Conservation (phyloP, 1,140 invertebrate genomes). For the Zaprionus tsacasi region DNA sequence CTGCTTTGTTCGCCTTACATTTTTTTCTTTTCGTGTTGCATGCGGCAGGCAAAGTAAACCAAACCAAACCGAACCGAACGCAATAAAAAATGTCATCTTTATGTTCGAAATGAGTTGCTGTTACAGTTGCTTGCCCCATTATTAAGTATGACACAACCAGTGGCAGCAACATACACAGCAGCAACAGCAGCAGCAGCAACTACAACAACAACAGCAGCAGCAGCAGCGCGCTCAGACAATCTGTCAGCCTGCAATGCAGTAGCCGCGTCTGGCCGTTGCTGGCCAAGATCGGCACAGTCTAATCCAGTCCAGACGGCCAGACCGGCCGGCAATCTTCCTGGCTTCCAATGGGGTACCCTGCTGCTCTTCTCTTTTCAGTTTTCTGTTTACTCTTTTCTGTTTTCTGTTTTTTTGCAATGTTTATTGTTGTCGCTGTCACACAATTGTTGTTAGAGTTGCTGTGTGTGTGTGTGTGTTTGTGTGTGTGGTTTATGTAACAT, state of each 20-base stretch:
- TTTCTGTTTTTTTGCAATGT: slow-evolving; percentile 65
- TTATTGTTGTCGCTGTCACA: slow-evolving; percentile 71
- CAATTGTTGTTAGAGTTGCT: slow-evolving; percentile 35
- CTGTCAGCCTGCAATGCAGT: slow-evolving; percentile 30
- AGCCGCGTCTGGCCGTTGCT: slow-evolving; percentile 9
- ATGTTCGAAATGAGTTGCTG: slow-evolving; percentile 41
- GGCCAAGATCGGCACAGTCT: slow-evolving; percentile 19
- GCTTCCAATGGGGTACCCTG: background rate
- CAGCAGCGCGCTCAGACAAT: slow-evolving; percentile 11
- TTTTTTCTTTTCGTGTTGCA: background rate
- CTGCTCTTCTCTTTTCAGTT: slow-evolving; percentile 27
- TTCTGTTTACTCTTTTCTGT: slow-evolving; percentile 44
- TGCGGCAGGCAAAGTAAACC: slow-evolving; percentile 26
- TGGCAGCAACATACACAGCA: background rate
- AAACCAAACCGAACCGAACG: slow-evolving; percentile 26
- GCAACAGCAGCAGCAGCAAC: slow-evolving; percentile 2
- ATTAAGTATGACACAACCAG: slow-evolving; percentile 52
- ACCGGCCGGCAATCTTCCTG: background rate
- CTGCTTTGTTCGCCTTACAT: background rate
- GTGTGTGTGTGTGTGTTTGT: slow-evolving; percentile 16
- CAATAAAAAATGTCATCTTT: slow-evolving; percentile 45
- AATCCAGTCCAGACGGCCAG: slow-evolving; percentile 17
- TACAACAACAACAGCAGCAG: slow-evolving; percentile 3
- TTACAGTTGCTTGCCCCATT: slow-evolving; percentile 50
- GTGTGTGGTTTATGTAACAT: slow-evolving; percentile 56